A percentile compares a stretch with the other conserved stretches of the same genome.
Evolutionary conservation across 2,888 invertebrate species (phyloP).

Genomic region (Cyclophora punctaria): DNA sequence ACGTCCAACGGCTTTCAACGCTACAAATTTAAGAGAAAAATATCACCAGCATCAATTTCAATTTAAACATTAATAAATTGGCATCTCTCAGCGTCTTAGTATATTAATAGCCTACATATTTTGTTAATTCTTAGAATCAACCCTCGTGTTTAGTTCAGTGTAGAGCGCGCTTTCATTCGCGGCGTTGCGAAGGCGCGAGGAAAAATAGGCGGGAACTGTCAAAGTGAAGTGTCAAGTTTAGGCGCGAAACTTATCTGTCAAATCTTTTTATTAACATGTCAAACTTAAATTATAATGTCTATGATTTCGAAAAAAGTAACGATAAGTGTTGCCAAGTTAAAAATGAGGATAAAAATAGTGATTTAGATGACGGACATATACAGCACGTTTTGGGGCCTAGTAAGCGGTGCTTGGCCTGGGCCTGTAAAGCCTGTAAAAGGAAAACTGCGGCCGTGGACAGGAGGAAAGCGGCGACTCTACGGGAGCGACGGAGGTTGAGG

Average conservation of each 20-base stretch:
- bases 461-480: constrained; percentile 96
- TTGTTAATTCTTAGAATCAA: constrained; percentile 62
- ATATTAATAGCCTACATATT: constrained; percentile 68
- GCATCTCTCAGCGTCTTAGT: constrained; percentile 63
- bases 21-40: constrained; percentile 67
- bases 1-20: constrained; percentile 60
- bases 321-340: constrained; percentile 50
- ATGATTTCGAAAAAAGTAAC: constrained; percentile 37
- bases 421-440: constrained; percentile 97
- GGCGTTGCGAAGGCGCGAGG: constrained; percentile 56
- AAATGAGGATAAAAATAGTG: constrained; percentile 41
- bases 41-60: constrained; percentile 71
- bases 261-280: constrained; percentile 1
- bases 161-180: constrained; percentile 29
- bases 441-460: constrained; percentile 96
- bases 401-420: constrained; percentile 93
- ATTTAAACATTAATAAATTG: constrained; percentile 74
- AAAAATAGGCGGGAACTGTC: constrained; percentile 36
- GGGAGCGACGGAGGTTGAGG: constrained; percentile 92
- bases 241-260: constrained; percentile 5
- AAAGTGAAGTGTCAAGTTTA: constrained; percentile 29
- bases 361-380: constrained; percentile 51
- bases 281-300: constrained; percentile 49
- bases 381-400: constrained; percentile 73
- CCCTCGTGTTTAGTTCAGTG: constrained; percentile 58